Percentiles rank a stretch among this genome's conserved stretches.
Evolutionary conservation across 2,113 vertebrate species (phyloP).

Genomic region (Ariopsis seemanni): DNA sequence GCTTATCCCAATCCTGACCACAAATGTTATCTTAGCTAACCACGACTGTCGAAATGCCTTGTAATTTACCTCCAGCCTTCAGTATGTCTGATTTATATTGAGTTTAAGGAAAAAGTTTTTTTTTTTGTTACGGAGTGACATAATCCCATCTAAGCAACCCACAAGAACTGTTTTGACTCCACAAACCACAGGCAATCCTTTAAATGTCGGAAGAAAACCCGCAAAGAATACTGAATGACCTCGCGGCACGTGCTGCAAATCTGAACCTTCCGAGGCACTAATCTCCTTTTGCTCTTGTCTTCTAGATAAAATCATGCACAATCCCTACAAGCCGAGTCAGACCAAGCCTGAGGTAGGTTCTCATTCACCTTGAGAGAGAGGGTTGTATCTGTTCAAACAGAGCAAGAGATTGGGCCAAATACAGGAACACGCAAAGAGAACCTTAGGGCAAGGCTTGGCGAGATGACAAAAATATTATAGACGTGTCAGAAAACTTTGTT

Average conservation of each 20-base stretch:
- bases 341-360: conserved; percentile 58
- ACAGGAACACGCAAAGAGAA: neutral
- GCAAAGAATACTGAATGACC: neutral
- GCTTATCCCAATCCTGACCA: too few relatives aligned
- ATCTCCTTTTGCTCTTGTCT: conserved; percentile 24
- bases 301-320: conserved; percentile 65
- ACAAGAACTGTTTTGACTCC: conserved; percentile 10
- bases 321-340: conserved; percentile 53
- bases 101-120: neutral
- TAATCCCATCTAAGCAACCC: neutral
- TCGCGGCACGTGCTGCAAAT: neutral
- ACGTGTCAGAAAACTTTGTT: neutral
- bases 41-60: neutral
- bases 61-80: conserved; percentile 5
- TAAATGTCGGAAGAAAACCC: neutral
- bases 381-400: neutral
- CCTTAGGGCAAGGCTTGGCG: neutral
- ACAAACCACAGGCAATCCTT: conserved; percentile 25
- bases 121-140: neutral
- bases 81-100: conserved; percentile 7
- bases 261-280: neutral
- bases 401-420: neutral
- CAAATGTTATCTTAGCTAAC: conserved; percentile 18
- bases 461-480: neutral
- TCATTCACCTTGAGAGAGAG: neutral